A percentile compares a stretch with the other conserved stretches of the same genome.
phyloP scores from a whole-genome alignment of 2,888 invertebrate species.

The Pseudanteris insignis region DNA sequence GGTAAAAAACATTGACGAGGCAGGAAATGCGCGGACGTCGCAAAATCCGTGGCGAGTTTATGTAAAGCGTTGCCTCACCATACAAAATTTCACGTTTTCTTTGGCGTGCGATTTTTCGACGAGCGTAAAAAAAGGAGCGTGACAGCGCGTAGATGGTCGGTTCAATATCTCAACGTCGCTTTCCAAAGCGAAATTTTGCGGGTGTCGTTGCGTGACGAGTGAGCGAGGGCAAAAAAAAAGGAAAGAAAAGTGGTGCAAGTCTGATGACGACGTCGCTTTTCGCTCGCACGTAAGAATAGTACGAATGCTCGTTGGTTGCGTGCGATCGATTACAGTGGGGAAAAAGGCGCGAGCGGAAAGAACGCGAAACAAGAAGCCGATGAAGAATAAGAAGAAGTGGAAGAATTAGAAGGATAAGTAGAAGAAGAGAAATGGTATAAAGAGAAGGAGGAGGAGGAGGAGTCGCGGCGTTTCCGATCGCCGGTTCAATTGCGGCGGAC shows the following conservation, averaged over 20 bases:
- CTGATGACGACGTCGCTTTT: slow-evolving; percentile 22
- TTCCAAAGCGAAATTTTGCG: slow-evolving; percentile 43
- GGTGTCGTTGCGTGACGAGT: slow-evolving; percentile 42
- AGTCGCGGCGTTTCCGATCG: slow-evolving; percentile 26
- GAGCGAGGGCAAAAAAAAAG: slow-evolving; percentile 4
- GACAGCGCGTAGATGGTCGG: slow-evolving; percentile 40
- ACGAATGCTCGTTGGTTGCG: slow-evolving; percentile 24
- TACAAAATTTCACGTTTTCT: slow-evolving; percentile 29
- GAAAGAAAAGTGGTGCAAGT: slow-evolving; percentile 1
- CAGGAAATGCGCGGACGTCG: too few species aligned
- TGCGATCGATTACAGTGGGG: slow-evolving; percentile 28
- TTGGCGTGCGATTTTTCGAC: slow-evolving; percentile 23
- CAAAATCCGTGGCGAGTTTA: too few species aligned
- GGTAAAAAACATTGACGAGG: too few species aligned
- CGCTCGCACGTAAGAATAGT: slow-evolving; percentile 23
- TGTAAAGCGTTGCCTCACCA: neutral
- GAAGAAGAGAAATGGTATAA: slow-evolving; percentile 67
- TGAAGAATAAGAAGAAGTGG: slow-evolving; percentile 50
- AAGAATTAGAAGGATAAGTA: slow-evolving; percentile 67
- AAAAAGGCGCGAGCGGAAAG: slow-evolving; percentile 18
- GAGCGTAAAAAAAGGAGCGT: slow-evolving; percentile 27
- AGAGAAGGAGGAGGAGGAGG: slow-evolving; percentile 63
- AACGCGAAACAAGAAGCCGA: slow-evolving; percentile 7
- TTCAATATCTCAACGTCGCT: slow-evolving; percentile 33
- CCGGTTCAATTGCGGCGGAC: slow-evolving; percentile 18